Conservation (phyloP, 2,797 vertebrate species). For the Apogon hyalosoma region DNA sequence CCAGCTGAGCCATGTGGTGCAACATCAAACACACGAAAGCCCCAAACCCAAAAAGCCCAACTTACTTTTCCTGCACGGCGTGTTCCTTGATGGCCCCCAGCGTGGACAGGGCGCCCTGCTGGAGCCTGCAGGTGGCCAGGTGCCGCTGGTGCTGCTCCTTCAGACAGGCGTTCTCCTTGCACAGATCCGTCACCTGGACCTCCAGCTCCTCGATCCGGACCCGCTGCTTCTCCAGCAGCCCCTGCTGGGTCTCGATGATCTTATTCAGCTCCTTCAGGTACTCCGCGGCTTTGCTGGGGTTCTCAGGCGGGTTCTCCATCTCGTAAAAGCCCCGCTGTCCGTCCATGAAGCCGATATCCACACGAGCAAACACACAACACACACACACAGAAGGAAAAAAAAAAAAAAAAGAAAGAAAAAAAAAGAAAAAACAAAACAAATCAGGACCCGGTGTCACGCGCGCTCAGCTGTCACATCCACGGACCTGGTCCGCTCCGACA, state of each 20-base stretch:
- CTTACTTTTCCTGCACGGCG: slow-evolving; percentile 90
- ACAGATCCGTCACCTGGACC: slow-evolving; percentile 92
- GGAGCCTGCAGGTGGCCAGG: slow-evolving; percentile 91
- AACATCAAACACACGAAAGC: too few relatives aligned
- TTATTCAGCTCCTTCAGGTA: slow-evolving; percentile 94
- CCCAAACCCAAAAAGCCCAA: slow-evolving; percentile 15
- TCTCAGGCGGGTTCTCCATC: slow-evolving; percentile 91
- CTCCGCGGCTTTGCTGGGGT: slow-evolving; percentile 92
- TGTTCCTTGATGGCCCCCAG: slow-evolving; percentile 88
- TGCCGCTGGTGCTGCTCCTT: slow-evolving; percentile 92
- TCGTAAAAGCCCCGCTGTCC: slow-evolving; percentile 73
- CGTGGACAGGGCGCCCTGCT: slow-evolving; percentile 69
- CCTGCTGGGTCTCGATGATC: slow-evolving; percentile 95
- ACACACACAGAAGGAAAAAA: slow-evolving; percentile 12
- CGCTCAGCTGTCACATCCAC: slow-evolving; percentile 55
- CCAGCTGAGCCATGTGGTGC: neutral
- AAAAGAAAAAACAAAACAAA: too few relatives aligned
- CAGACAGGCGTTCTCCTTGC: slow-evolving; percentile 89
- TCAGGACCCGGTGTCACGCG: neutral
- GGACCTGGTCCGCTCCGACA: slow-evolving; percentile 75
- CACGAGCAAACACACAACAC: slow-evolving; percentile 11
- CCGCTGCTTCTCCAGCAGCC: slow-evolving; percentile 93
- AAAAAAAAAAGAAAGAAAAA: neutral
- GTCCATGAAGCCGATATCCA: slow-evolving; percentile 74
- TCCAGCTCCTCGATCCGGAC: slow-evolving; percentile 93